Percentiles rank a stretch among this genome's conserved stretches.
phyloP scores from a whole-genome alignment of 2,888 invertebrate species.

The Orgyia antiqua region DNA sequence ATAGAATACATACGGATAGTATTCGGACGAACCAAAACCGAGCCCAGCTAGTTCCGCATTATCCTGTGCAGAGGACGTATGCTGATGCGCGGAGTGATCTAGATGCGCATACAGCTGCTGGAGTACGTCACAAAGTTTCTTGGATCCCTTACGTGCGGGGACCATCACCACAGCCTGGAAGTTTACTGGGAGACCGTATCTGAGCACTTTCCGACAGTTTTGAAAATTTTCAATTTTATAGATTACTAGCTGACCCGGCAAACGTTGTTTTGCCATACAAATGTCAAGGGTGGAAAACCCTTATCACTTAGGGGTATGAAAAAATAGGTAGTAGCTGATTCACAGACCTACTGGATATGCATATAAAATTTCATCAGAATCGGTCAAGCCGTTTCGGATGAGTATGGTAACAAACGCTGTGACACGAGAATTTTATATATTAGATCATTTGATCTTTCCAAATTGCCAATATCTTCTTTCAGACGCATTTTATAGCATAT shows the following conservation, averaged over 20 bases:
- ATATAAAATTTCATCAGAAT: neutral
- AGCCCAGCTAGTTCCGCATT: slow-evolving; percentile 97
- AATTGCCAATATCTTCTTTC: too few species aligned
- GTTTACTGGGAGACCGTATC: slow-evolving; percentile 99
- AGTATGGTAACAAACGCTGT: neutral
- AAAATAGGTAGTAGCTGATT: too few species aligned
- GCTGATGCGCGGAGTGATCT: slow-evolving; percentile 89
- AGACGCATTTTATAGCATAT: too few species aligned
- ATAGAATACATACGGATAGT: slow-evolving; percentile 99
- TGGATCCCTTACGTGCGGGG: slow-evolving; percentile 93
- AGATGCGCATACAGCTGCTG: slow-evolving; percentile 96
- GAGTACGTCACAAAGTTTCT: slow-evolving; percentile 92
- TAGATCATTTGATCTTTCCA: too few species aligned
- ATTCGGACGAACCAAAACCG: slow-evolving; percentile 95
- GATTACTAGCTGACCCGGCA: too few species aligned
- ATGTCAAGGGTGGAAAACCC: too few species aligned
- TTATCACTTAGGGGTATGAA: too few species aligned
- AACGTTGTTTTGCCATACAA: too few species aligned
- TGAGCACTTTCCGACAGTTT: too few species aligned
- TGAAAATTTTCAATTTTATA: too few species aligned
- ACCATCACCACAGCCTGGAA: slow-evolving; percentile 98
- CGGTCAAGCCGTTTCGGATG: too few species aligned
- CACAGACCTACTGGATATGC: too few species aligned
- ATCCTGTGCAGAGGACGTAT: slow-evolving; percentile 73
- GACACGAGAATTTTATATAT: neutral